Evolutionary conservation across 2,113 vertebrate species (phyloP).

Genomic region (Ameiurus melas): DNA sequence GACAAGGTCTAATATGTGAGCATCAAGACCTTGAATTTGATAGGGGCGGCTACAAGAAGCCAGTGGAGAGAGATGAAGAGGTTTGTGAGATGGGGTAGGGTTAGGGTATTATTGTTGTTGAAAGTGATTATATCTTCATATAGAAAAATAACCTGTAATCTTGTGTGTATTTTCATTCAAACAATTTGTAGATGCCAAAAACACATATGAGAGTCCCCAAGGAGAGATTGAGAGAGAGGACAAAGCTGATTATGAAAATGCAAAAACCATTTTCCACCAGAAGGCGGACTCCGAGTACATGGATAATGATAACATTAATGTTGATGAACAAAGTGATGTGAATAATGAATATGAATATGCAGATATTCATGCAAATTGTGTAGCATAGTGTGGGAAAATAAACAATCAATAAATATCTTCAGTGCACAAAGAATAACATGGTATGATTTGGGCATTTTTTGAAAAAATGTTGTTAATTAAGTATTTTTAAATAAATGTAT

Average conservation of each 20-base stretch:
- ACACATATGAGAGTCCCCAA: not conserved
- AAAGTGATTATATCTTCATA: not conserved
- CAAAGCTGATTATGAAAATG: not conserved
- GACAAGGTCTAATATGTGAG: no score
- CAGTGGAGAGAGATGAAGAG: no score
- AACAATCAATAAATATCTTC: not conserved
- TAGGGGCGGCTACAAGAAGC: no score
- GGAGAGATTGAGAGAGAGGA: not conserved
- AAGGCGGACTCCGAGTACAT: not conserved
- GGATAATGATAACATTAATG: conserved; percentile 7
- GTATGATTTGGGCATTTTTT: no score
- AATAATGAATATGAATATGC: conserved; percentile 1
- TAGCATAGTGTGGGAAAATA: not conserved
- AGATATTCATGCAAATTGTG: conserved; percentile 6
- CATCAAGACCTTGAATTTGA: no score
- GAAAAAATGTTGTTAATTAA: no score
- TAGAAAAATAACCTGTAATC: not conserved
- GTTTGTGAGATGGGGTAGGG: no score
- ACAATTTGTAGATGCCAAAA: not conserved
- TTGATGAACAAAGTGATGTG: not conserved
- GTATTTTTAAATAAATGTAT: no score
- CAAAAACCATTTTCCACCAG: not conserved
- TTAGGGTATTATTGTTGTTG: not conserved
- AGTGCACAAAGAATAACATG: not conserved
- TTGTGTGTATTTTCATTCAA: not conserved